A percentile compares a stretch with the other conserved stretches of the same genome.
phyloP scores from a whole-genome alignment of 2,113 vertebrate genomes.

The Zosterops pallidus region DNA sequence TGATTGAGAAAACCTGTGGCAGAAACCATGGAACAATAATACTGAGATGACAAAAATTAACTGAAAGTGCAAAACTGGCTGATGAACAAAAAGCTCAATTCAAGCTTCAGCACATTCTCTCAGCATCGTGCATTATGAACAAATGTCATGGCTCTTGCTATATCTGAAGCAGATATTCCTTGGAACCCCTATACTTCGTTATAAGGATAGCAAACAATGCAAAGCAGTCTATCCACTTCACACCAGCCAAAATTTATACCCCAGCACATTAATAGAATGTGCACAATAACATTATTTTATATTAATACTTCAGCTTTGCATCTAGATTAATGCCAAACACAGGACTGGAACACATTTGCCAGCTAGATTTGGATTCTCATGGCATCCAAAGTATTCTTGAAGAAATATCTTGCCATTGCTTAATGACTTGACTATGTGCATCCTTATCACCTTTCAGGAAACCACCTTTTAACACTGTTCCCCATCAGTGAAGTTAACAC shows the following conservation, averaged over 20 bases:
- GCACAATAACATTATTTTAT: neutral
- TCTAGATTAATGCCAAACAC: neutral
- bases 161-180: neutral
- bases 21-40: neutral
- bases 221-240: neutral
- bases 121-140: neutral
- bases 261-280: neutral
- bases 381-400: neutral
- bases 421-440: neutral
- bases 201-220: neutral
- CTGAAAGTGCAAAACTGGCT: neutral
- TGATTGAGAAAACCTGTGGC: neutral
- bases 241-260: neutral
- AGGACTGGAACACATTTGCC: neutral
- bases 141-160: neutral
- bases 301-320: neutral
- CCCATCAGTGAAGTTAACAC: neutral
- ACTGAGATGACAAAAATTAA: fast-evolving
- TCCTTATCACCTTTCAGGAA: neutral
- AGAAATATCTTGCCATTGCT: neutral
- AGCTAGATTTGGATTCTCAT: neutral
- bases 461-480: neutral
- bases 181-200: neutral
- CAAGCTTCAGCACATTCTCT: neutral
- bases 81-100: neutral